A percentile compares a stretch with the other conserved stretches of the same genome.
These are phyloP conservation scores for Schrankia costaestrigalis DNA, from an alignment of 2,888 invertebrate genomes.

Conservation along the genomic window DNA sequence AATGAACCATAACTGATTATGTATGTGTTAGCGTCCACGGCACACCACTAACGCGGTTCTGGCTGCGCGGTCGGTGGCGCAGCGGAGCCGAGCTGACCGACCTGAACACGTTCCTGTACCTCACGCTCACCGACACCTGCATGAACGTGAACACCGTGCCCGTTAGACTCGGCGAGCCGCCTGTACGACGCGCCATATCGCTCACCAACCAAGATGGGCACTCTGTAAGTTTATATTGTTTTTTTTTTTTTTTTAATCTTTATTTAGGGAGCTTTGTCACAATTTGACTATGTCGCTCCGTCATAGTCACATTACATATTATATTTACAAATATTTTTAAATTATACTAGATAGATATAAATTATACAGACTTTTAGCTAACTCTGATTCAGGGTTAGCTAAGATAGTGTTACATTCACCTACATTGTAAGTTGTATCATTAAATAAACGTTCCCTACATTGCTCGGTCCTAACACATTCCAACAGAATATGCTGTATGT, in stretches of 20 bases:
- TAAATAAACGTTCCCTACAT: no score
- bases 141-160: slow-evolving; percentile 26
- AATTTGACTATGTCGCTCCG: no score
- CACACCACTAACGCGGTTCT: slow-evolving; percentile 48
- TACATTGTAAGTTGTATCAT: no score
- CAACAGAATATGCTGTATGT: no score
- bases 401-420: no score
- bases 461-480: no score
- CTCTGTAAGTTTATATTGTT: slow-evolving; percentile 38
- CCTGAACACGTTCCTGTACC: slow-evolving; percentile 45
- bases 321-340: slow-evolving; percentile 19
- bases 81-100: slow-evolving; percentile 44
- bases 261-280: no score
- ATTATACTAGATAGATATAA: background rate
- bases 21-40: slow-evolving; percentile 38
- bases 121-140: slow-evolving; percentile 37
- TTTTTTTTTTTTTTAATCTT: background rate
- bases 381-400: no score
- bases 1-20: background rate
- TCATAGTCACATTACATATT: no score
- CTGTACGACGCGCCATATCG: slow-evolving; percentile 44
- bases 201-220: slow-evolving; percentile 22
- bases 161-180: slow-evolving; percentile 34
- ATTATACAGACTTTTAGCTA: no score
- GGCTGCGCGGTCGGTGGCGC: slow-evolving; percentile 56